Evolutionary conservation across 2,113 vertebrate species (phyloP), one percentile per base, ranked within the genome.

Genomic region (Scolopax mira): DNA sequence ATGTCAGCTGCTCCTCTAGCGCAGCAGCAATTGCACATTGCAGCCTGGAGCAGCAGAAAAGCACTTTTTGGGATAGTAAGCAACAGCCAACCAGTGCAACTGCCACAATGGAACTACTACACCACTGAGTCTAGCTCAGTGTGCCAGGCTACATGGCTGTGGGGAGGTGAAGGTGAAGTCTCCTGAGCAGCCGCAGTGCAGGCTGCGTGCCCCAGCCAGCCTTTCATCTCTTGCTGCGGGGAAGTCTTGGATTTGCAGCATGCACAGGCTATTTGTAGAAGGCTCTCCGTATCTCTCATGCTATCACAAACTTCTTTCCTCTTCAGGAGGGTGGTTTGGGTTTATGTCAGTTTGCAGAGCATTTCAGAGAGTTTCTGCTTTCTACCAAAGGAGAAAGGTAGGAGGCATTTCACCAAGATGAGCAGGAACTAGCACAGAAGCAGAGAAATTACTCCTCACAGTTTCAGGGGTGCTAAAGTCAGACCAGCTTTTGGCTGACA

Each of bases 181-280:
- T 67, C 46, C 90, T 19, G 23, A 78, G 60, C 31, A 64, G 33
- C 41, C 0, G 0, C 67, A 87, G 30, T 7, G 28, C 18, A 33
- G 48, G 4, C 19, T 48, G 48, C 0, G 0, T 33, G 19, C 14
- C 24, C 9, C 1, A 0, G 37, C 31, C 51, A 0, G 37, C 33
- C 52, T 64, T 86, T 64, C 21, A 7, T 22, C 83, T 66, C 65
- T 67, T 84, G 48, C 51, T 89, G 21, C 55, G 44, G 75, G 17
- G 35, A 80, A 55, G 30, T 35, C 60, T 85, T 60, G 55, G 48
- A 33, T 84, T 73, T 81, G 52, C 42, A 80, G 74, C 1, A 1
- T 11, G 28, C 17, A 39, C n/a, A 52, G 42, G 37, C 55, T 64
- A 18, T 74, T 49, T 64, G 33, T 51, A 46, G 85, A 90, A 86